Conservation (phyloP, 2,797 vertebrate genomes). For the Meda fulgida region DNA sequence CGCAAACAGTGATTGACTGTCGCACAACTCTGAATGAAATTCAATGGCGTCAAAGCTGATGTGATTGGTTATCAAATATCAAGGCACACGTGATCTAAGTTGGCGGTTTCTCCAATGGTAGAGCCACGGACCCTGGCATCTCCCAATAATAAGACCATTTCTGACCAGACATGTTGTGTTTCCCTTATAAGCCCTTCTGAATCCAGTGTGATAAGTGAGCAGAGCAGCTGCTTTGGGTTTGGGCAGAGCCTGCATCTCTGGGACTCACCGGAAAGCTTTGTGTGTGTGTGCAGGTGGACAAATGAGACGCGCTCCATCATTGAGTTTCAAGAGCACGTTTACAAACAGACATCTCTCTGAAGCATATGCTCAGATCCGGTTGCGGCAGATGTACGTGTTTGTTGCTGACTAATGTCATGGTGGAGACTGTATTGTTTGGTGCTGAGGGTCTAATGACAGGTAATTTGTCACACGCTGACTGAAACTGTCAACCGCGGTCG, state of each 20-base stretch:
- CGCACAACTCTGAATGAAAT: background rate
- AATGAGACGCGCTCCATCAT: conserved; percentile 37
- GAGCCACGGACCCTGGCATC: background rate
- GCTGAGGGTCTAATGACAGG: conserved; percentile 58
- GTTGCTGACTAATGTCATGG: conserved; percentile 45
- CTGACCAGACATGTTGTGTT: background rate
- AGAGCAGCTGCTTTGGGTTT: background rate
- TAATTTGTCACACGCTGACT: conserved; percentile 63
- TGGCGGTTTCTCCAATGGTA: background rate
- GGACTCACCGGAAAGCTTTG: background rate
- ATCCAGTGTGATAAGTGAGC: conserved; percentile 1
- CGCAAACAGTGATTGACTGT: too few species aligned
- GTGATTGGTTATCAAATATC: background rate
- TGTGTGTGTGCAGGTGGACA: conserved; percentile 9
- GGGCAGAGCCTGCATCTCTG: background rate
- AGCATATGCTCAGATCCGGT: conserved; percentile 27
- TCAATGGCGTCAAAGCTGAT: background rate
- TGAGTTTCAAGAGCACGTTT: conserved; percentile 44
- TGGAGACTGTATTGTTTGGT: conserved; percentile 55
- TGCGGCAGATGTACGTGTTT: conserved; percentile 51
- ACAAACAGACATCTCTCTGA: conserved; percentile 41
- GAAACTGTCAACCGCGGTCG: conserved; percentile 57
- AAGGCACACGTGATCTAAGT: background rate
- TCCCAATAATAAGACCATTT: background rate
- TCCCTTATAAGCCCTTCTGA: background rate